phyloP scores from a whole-genome alignment of 2,797 vertebrate species.

The Myripristis jacobus region DNA sequence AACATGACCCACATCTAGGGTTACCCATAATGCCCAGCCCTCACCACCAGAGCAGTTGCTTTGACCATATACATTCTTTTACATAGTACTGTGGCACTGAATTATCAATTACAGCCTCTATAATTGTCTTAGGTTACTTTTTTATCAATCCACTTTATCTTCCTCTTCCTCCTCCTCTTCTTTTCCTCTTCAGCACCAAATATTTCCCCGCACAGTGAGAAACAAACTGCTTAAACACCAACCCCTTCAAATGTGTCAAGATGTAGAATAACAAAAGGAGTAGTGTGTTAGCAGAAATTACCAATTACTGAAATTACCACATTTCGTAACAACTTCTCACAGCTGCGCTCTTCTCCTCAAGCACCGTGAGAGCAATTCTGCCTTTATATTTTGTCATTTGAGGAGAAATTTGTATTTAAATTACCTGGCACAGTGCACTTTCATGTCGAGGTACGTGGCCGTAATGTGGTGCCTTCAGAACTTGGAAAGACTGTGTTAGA shows the following conservation, averaged over 20 bases:
- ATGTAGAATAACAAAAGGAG: constrained; percentile 35
- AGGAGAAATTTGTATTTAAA: constrained; percentile 51
- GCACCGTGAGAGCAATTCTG: constrained; percentile 32
- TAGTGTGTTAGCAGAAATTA: constrained; percentile 44
- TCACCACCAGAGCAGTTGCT: constrained; percentile 12
- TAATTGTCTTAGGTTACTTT: no score
- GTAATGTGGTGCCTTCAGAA: constrained; percentile 15
- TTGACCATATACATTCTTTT: constrained; percentile 7
- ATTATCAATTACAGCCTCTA: constrained; percentile 5
- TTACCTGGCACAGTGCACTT: constrained; percentile 29
- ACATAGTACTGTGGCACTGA: constrained; percentile 7
- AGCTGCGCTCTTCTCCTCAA: constrained; percentile 50
- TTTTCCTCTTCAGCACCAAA: constrained; percentile 23
- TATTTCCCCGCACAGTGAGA: constrained; percentile 20
- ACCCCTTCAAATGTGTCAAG: constrained; percentile 41
- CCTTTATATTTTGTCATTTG: constrained; percentile 29
- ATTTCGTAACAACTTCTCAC: constrained; percentile 44
- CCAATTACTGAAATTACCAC: constrained; percentile 53
- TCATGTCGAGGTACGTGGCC: constrained; percentile 18
- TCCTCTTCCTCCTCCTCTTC: not conserved
- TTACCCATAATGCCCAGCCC: constrained; percentile 21
- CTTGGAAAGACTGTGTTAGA: constrained; percentile 26
- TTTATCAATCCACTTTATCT: no score
- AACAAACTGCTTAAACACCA: constrained; percentile 21
- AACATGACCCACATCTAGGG: constrained; percentile 24